Evolutionary conservation across 2,113 vertebrate genomes (phyloP).

Genomic region (Dermatemys mawii): DNA sequence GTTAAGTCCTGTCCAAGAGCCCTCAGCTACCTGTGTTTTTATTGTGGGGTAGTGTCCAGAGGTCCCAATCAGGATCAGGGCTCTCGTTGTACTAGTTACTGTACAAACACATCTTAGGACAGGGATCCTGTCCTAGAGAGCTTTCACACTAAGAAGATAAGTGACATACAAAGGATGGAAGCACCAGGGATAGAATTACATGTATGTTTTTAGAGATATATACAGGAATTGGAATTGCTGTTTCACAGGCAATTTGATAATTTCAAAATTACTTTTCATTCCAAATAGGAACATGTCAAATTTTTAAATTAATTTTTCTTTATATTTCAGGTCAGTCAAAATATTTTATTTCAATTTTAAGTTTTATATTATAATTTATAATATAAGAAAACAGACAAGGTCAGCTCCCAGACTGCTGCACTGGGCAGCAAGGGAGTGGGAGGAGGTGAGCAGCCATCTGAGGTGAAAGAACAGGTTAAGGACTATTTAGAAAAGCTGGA

Average conservation of each 20-base stretch:
- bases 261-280: not conserved
- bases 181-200: slow-evolving; percentile 1
- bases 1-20: too few relatives aligned
- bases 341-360: too few relatives aligned
- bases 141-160: not conserved
- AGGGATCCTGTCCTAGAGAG: not conserved
- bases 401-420: too few relatives aligned
- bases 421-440: too few relatives aligned
- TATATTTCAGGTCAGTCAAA: too few relatives aligned
- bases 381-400: too few relatives aligned
- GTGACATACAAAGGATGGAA: not conserved
- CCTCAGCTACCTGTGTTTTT: too few relatives aligned
- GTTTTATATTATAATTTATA: too few relatives aligned
- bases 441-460: too few relatives aligned
- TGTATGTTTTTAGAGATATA: not conserved
- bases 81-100: not conserved
- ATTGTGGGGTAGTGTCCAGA: slow-evolving; percentile 4
- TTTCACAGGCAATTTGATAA: slow-evolving; percentile 1
- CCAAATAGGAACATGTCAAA: slow-evolving; percentile 9
- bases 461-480: too few relatives aligned
- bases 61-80: slow-evolving; percentile 5
- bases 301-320: not conserved
- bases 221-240: not conserved
- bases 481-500: too few relatives aligned
- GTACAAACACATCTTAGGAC: not conserved